Evolutionary conservation across 2,797 vertebrate genomes (phyloP), one percentile per base, ranked within the genome.

Genomic region (Glossophaga mutica): DNA sequence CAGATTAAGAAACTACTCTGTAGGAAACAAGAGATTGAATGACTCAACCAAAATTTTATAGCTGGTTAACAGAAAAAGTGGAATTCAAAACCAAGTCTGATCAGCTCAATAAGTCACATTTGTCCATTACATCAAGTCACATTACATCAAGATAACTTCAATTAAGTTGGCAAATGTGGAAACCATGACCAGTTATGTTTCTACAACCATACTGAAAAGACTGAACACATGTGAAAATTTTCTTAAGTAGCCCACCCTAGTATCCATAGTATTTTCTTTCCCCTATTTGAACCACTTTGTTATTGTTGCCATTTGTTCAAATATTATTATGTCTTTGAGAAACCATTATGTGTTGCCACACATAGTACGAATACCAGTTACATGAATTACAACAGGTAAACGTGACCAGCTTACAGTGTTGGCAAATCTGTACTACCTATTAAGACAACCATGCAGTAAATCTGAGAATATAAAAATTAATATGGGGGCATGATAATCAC

Each of bases 401-500:
- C 52, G 11, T 48, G 37, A 91, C 71, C 88, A n/a, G 52, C 70
- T 96, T 94, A 82, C 1, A 26, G 15, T 39, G 32, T 6, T 90
- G 90, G 34, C 39, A 91, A 55, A 77, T 59, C 16, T 74, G 22
- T 34, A 67, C 26, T 87, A 34, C 18, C 87, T 70, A 62, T 77
- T 92, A 57, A 84, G 59, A 94, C 9, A 78, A 86, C 12, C 9
- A n/a, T 26, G 78, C 3, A 77, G 32, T 57, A 39, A 52, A 85
- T 85, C 68, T 95, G 12, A 59, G 85, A 94, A 82, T 48, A 83
- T 42, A 74, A 57, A 95, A 84, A 94, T n/a, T 68, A 85, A 93
- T 52, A 67, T 9, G 15, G 24, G 37, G 8, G 79, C 34, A 73
- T 42, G 19, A 71, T 14, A 8, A 82, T 67, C 67, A 92, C 0